Base-by-base conservation (phyloP, 2,113 vertebrate species). In the Hemicordylus capensis region DNA sequence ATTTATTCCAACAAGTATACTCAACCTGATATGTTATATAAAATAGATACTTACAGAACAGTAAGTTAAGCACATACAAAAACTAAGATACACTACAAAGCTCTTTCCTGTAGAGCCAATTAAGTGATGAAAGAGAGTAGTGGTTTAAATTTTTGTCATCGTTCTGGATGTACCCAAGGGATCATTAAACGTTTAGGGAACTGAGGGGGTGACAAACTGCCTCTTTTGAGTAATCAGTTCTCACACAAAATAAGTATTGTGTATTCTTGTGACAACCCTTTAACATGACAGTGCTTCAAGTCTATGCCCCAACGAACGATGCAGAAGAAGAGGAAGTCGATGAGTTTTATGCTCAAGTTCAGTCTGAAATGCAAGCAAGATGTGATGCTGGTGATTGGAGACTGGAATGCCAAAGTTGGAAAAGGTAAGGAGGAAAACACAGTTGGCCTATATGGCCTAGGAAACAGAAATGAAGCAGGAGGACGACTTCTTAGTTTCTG, bases 51-150 rank as follows among this genome's bases (percentile, higher is more conserved):
- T n/a, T n/a, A n/a, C n/a, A n/a, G n/a, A n/a, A 89, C 15, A 89
- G 92, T 91, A 93, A 95, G 90, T 91, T 46, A 84, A 93, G 90
- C 89, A 95, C 94, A 84, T 92, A 70, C 59, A 89, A 93, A 92
- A 95, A 95, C 93, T 95, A 94, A 95, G 93, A 94, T 34, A 83
- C 93, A 91, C 90, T 88, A 81, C 79, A 14, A 94, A 95, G 91
- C 83, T 93, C 93, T 95, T 95, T 96, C 93, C 95, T 94, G 93
- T 89, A 91, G 83, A 94, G 94, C 94, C 96, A 97, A 96, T 96
- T 96, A 96, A 95, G 76, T 95, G 94, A 95, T 93, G 94, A 95
- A 96, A 96, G 91, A 95, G 93, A 86, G 95, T 85, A 90, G 83
- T 91, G 87, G 90, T 94, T n/a, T 93, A 92, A 88, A 94, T 46